Conservation (phyloP, 1,140 invertebrate genomes). For the Drosophila neocordata region DNA sequence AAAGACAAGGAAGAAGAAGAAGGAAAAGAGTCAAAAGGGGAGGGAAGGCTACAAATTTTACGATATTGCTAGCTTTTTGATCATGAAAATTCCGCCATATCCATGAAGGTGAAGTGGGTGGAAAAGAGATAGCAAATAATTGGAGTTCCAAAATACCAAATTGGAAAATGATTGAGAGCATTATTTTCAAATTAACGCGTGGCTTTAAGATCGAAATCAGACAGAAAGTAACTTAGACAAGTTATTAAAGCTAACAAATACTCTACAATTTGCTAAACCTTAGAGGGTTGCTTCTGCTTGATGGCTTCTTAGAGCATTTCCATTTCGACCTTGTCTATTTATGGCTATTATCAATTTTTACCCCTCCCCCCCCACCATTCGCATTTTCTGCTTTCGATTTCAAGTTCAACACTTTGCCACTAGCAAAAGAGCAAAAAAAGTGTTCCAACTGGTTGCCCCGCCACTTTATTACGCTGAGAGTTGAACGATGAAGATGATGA, state of each 20-base stretch:
- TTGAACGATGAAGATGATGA: conserved; percentile 32
- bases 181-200: conserved; percentile 80
- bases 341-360: conserved; percentile 43
- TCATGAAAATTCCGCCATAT: conserved; percentile 35
- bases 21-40: conserved; percentile 33
- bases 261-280: neutral
- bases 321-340: conserved; percentile 23
- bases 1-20: no score
- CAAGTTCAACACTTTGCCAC: conserved; percentile 74
- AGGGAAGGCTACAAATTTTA: conserved; percentile 23
- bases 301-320: conserved; percentile 36
- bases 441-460: conserved; percentile 72
- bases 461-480: conserved; percentile 71
- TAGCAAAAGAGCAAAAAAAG: conserved; percentile 45
- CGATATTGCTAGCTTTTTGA: conserved; percentile 31
- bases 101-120: conserved; percentile 30
- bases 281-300: neutral
- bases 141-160: conserved; percentile 31
- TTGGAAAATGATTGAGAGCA: conserved; percentile 77
- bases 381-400: conserved; percentile 64
- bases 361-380: conserved; percentile 1
- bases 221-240: no score
- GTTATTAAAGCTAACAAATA: conserved; percentile 9
- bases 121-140: neutral
- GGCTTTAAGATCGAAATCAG: conserved; percentile 38